Base-by-base conservation (phyloP, 2,888 invertebrate genomes). In the Drosophila cyrtoloma region DNA sequence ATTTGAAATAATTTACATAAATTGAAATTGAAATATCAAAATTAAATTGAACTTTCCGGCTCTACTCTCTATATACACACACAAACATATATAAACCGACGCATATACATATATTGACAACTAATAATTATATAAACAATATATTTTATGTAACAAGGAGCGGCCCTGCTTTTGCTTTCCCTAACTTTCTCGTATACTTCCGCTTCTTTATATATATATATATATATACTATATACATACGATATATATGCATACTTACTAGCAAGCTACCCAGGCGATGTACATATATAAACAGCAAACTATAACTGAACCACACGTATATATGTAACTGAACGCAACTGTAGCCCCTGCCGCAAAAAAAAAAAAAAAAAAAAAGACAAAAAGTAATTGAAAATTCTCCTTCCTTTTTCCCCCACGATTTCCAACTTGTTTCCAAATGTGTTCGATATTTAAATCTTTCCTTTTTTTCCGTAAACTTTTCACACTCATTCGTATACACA, bases 261-360 rank as follows among this genome's bases (percentile, higher is more conserved):
- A 90, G 84, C 88, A 89, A 89, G 89, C 91, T 91, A 91, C 91
- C 91, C 91, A 91, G 91, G 84, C 86, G 89, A 83, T 84, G 89
- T 87, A 85, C 84, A 86, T 88, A 84, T 77, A 75, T 44, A 58
- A 58, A 74, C 69, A 79, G 78, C 80, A 74, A 63, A 80, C 76
- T 76, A 85, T 77, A 86, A 89, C 75, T 77, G 74, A 84, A 75
- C 61, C 26, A 69, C 73, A 71, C 44, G 44, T 73, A 71, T 73
- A 75, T 84, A 63, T 80, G 62, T 81, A 79, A 80, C 75, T 79
- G 75, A 82, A 79, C 81, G 86, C 84, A 89, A 84, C 80, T 84
- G 89, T 89, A 89, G 89, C 89, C 86, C 89, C 82, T 86, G 86
- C 86, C 89, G 62, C 16, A 42, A 28, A 47, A 16, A n/a, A 12